These are phyloP conservation scores for Ichneumon xanthorius DNA, from an alignment of 2,888 invertebrate species.

Conservation along the genomic window DNA sequence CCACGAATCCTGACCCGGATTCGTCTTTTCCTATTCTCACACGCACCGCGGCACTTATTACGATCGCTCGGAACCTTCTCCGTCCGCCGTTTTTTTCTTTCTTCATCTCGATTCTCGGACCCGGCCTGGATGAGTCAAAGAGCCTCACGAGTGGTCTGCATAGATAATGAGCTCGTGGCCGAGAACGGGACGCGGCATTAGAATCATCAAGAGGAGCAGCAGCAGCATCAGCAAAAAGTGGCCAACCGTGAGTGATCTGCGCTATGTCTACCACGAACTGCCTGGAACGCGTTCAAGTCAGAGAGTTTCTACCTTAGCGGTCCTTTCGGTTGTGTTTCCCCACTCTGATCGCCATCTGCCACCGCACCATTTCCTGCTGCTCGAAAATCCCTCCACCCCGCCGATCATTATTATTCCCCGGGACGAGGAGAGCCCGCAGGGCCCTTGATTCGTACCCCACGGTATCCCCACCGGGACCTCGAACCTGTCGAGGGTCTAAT, in stretches of 20 bases:
- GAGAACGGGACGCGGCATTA: conserved; percentile 36
- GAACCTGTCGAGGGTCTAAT: neutral
- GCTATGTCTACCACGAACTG: conserved; percentile 41
- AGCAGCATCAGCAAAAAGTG: conserved; percentile 46
- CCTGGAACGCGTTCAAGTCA: conserved; percentile 41
- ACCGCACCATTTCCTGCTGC: conserved; percentile 61
- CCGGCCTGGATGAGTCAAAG: conserved; percentile 41
- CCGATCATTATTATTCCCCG: conserved; percentile 75
- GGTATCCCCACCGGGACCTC: conserved; percentile 11
- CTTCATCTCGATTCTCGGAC: conserved; percentile 46
- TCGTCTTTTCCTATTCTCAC: conserved; percentile 34
- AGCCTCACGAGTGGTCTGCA: conserved; percentile 69
- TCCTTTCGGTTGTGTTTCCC: conserved; percentile 65
- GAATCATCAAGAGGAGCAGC: conserved; percentile 37
- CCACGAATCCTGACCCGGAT: conserved; percentile 42
- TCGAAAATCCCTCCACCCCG: conserved; percentile 60
- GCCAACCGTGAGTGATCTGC: conserved; percentile 54
- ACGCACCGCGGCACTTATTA: conserved; percentile 35
- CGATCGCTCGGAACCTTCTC: conserved; percentile 25
- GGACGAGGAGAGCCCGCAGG: conserved; percentile 62
- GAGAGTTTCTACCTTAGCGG: conserved; percentile 59
- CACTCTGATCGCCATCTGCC: conserved; percentile 72
- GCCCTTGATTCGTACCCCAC: conserved; percentile 46
- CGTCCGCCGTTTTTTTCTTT: neutral
- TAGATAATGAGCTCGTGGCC: conserved; percentile 71